Evolutionary conservation across 2,888 invertebrate genomes (phyloP), one percentile per base, ranked within the genome.

Genomic region (Acleris literana): DNA sequence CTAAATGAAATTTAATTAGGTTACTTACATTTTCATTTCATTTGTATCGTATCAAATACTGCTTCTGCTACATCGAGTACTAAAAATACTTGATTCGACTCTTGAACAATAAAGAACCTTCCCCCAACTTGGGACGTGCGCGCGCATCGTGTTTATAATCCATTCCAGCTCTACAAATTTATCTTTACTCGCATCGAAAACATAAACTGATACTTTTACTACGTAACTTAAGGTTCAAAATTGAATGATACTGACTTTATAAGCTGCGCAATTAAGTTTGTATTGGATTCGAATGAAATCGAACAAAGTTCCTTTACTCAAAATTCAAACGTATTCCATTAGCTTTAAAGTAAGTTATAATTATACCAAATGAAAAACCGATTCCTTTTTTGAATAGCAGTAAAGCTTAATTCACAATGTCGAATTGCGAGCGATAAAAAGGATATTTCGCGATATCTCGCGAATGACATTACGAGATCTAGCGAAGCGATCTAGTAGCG

Each of bases 91-190:
- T 61, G 66, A 20, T 68, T 60, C 56, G 13, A 57, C 63, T 70
- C 61, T 71, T 63, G 70, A 70, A 58, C 58, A 11, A 68, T 69
- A 84, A 86, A 84, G 78, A 75, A 77, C 86, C 79, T 72, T 71
- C 70, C 77, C 69, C 76, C 80, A 77, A 80, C 80, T 74, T 81
- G 80, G 78, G 66, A 82, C 72, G 64, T 88, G 91, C 91, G 91
- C 91, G 90, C 91, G 91, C 91, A 91, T 1, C 71, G 54, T 88
- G 86, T 90, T 87, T 89, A 79, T 86, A 84, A 89, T 87, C 84
- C 80, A 79, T 76, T 88, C 85, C 68, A 84, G 84, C 87, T 84
- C 43, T 13, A 55, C 55, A 44, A 43, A 17, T 44, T 33, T 52
- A 61, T 43, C 33, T 33, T 29, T 20, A 17, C 9, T 13, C 3